Evolutionary conservation across 2,797 vertebrate genomes (phyloP).

Genomic region (Peromyscus eremicus): DNA sequence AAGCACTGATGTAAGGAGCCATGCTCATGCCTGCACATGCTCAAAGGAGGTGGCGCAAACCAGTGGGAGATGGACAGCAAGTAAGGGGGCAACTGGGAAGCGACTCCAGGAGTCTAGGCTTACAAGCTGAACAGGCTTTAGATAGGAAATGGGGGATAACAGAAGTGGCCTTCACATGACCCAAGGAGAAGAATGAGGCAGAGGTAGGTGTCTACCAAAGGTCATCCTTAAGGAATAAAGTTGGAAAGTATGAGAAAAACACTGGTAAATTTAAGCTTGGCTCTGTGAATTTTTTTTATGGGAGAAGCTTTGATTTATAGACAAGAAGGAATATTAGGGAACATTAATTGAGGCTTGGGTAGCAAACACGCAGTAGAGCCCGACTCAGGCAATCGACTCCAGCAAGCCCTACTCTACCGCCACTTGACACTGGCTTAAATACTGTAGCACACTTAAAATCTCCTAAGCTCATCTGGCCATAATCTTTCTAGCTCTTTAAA

Average conservation of each 20-base stretch:
- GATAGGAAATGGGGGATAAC: background rate
- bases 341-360: background rate
- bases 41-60: background rate
- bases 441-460: background rate
- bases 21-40: too few relatives aligned
- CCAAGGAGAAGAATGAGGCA: background rate
- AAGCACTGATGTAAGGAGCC: background rate
- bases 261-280: background rate
- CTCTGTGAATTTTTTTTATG: background rate
- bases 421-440: background rate
- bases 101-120: background rate
- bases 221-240: background rate
- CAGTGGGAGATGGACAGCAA: background rate
- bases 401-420: background rate
- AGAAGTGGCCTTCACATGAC: background rate
- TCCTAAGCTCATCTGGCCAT: background rate
- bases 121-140: background rate
- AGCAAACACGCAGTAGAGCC: background rate
- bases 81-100: background rate
- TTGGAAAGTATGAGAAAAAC: constrained; percentile 39
- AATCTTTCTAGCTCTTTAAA: constrained; percentile 11
- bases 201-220: background rate
- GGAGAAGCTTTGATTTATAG: background rate
- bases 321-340: background rate
- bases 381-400: background rate